Percentiles rank a stretch among this genome's conserved stretches.
phyloP scores from a whole-genome alignment of 2,113 vertebrate genomes.

The Hemiscyllium ocellatum region DNA sequence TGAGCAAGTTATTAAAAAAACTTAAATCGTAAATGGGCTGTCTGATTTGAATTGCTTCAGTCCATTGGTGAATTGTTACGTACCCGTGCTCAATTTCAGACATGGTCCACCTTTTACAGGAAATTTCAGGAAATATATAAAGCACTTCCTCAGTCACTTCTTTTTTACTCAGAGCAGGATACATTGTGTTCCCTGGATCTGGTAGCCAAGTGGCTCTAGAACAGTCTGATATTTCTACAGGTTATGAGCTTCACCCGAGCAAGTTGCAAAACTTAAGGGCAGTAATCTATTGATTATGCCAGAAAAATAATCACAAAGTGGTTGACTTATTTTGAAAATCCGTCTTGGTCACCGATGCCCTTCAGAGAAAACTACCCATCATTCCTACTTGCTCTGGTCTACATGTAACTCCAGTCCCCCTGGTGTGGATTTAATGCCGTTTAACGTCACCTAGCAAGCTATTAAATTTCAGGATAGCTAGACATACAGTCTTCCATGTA shows the following conservation, averaged over 20 bases:
- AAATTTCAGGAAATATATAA: not conserved
- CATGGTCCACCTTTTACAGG: not conserved
- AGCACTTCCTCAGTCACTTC: too few species aligned
- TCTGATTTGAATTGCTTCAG: not conserved
- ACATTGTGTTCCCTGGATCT: not conserved
- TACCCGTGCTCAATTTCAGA: not conserved
- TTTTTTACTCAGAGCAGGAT: not conserved
- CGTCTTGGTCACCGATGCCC: not conserved
- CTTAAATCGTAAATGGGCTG: not conserved
- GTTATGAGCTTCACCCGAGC: not conserved
- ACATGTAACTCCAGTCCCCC: not conserved
- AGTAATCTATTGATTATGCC: not conserved
- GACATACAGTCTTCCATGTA: not conserved
- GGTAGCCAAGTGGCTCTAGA: too few species aligned
- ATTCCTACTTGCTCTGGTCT: not conserved
- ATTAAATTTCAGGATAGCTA: not conserved
- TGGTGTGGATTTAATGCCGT: not conserved
- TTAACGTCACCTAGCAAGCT: not conserved
- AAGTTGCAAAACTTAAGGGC: not conserved
- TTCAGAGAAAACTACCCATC: not conserved
- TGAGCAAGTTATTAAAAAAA: not conserved
- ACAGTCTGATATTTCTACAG: not conserved
- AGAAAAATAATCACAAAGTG: not conserved
- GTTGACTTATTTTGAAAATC: not conserved
- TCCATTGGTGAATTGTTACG: not conserved